A percentile compares a stretch with the other conserved stretches of the same genome.
Evolutionary conservation across 2,888 invertebrate species (phyloP).

Genomic region (Halictus quadricinctus): DNA sequence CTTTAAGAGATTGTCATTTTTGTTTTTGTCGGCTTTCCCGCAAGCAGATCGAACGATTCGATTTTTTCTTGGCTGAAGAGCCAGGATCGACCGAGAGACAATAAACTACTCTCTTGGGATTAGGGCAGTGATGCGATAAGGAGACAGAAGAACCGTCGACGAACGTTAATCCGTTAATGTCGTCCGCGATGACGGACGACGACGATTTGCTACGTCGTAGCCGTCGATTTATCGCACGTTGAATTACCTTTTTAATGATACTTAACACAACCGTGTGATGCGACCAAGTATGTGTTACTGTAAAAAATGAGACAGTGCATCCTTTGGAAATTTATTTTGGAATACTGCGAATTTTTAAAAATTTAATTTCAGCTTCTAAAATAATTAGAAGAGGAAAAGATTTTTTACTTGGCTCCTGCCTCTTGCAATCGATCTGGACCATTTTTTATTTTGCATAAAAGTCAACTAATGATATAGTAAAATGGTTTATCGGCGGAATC

Average conservation of each 20-base stretch:
- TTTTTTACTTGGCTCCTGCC: too few species aligned
- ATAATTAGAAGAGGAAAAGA: too few species aligned
- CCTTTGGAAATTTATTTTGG: not conserved
- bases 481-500: not conserved
- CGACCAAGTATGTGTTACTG: not conserved
- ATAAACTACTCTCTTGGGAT: not conserved
- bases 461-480: too few species aligned
- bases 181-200: not conserved
- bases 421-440: too few species aligned
- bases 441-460: too few species aligned
- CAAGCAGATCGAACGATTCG: not conserved
- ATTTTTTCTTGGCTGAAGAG: not conserved
- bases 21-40: not conserved
- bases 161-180: conserved; percentile 25
- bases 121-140: conserved; percentile 1
- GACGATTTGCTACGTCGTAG: not conserved
- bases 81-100: not conserved
- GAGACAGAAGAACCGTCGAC: not conserved
- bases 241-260: not conserved
- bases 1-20: not conserved
- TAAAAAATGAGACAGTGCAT: not conserved
- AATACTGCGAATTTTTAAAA: not conserved
- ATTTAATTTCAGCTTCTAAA: not conserved
- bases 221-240: not conserved
- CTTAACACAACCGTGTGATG: not conserved